Conservation (phyloP, 2,797 vertebrate species). For the Anisognathus igniventris region DNA sequence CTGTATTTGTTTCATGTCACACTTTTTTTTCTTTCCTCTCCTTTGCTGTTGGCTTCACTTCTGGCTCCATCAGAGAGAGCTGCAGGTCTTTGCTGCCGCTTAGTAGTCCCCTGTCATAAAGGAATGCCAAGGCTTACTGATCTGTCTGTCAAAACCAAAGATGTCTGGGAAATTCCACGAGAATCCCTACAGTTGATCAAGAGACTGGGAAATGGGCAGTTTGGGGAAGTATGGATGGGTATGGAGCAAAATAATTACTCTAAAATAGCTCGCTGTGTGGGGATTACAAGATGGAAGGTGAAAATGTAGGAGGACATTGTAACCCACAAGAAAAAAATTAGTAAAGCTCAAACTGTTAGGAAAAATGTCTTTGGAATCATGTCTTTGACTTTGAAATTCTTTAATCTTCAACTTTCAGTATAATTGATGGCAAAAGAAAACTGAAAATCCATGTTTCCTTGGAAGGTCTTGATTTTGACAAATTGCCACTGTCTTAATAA, state of each 20-base stretch:
- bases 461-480: slow-evolving; percentile 39
- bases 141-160: slow-evolving; percentile 99
- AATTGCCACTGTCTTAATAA: neutral
- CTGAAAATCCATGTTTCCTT: neutral
- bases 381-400: slow-evolving; percentile 44
- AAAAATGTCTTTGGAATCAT: neutral
- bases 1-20: slow-evolving; percentile 73
- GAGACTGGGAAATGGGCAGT: slow-evolving; percentile 97
- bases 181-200: slow-evolving; percentile 97
- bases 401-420: slow-evolving; percentile 15
- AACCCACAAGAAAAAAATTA: neutral
- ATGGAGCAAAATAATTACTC: slow-evolving; percentile 78
- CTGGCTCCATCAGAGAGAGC: slow-evolving; percentile 87
- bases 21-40: slow-evolving; percentile 76
- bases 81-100: slow-evolving; percentile 96
- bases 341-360: neutral
- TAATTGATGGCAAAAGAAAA: slow-evolving; percentile 48
- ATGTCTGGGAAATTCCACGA: slow-evolving; percentile 97
- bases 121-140: slow-evolving; percentile 97
- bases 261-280: slow-evolving; percentile 63
- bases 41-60: slow-evolving; percentile 69
- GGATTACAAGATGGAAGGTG: slow-evolving; percentile 77
- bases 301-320: neutral
- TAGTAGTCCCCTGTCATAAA: slow-evolving; percentile 96
- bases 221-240: slow-evolving; percentile 99